A percentile compares a stretch with the other conserved stretches of the same genome.
Evolutionary conservation across 2,113 vertebrate species (phyloP).

Genomic region (Paradisaea rubra): DNA sequence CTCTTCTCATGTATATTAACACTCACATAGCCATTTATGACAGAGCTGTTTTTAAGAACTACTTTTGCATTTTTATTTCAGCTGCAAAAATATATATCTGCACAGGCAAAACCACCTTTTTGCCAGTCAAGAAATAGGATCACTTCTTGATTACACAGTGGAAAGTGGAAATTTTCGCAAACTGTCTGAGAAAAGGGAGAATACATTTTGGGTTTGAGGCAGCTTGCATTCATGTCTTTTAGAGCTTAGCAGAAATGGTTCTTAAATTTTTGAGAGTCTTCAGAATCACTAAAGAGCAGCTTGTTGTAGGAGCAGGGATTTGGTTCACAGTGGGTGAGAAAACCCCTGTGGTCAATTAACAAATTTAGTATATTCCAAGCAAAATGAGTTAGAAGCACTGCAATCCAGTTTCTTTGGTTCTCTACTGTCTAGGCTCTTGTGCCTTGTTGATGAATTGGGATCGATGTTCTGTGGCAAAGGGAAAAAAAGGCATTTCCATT

Average conservation of each 20-base stretch:
- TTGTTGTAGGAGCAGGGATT: background rate
- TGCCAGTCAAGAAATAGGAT: background rate
- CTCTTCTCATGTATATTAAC: background rate
- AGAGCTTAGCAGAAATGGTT: background rate
- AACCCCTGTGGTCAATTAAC: background rate
- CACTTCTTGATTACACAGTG: background rate
- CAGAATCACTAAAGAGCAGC: background rate
- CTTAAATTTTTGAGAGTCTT: background rate
- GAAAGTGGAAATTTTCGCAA: background rate
- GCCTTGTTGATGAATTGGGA: background rate
- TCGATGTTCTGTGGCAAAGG: background rate
- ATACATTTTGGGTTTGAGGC: background rate
- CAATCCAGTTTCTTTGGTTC: background rate
- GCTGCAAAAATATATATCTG: background rate
- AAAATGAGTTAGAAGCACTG: background rate
- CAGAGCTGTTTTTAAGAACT: background rate
- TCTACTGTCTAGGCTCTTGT: background rate
- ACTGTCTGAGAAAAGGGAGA: background rate
- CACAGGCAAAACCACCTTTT: background rate
- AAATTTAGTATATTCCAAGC: background rate
- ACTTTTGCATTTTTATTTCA: background rate
- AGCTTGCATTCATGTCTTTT: background rate
- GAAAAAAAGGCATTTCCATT: background rate
- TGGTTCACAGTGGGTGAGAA: background rate
- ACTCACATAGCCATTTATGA: background rate